A percentile compares a stretch with the other conserved stretches of the same genome.
Evolutionary conservation across 2,113 vertebrate species (phyloP).

Genomic region (Arenaria interpres): DNA sequence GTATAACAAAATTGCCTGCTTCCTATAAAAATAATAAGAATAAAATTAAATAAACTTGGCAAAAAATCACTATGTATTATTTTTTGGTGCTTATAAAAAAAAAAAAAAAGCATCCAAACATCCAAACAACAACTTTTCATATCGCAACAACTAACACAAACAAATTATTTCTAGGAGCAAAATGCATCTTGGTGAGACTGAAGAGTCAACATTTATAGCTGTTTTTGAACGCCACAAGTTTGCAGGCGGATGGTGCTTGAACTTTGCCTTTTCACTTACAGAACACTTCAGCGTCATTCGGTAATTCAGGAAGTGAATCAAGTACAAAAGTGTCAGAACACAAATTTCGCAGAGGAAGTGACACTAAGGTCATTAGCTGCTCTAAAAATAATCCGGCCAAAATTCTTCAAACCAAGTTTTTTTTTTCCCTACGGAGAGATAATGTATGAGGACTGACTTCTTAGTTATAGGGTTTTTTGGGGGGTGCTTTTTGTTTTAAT

Average conservation of each 20-base stretch:
- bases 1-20: neutral
- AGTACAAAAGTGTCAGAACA: neutral
- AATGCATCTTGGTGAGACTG: neutral
- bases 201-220: neutral
- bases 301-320: neutral
- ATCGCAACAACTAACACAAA: neutral
- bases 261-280: neutral
- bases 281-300: neutral
- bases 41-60: neutral
- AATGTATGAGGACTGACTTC: neutral
- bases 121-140: neutral
- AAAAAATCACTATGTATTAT: neutral
- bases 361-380: neutral
- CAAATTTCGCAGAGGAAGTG: neutral
- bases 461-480: rapidly evolving
- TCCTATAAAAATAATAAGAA: neutral
- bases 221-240: neutral
- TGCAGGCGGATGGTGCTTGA: neutral
- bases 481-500: neutral
- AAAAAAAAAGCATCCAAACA: neutral
- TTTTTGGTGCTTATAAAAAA: neutral
- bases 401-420: neutral
- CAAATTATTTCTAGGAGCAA: neutral
- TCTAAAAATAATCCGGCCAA: neutral
- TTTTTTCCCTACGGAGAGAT: neutral